Evolutionary conservation across 2,888 invertebrate species (phyloP).

Genomic region (Eristalis pertinax): DNA sequence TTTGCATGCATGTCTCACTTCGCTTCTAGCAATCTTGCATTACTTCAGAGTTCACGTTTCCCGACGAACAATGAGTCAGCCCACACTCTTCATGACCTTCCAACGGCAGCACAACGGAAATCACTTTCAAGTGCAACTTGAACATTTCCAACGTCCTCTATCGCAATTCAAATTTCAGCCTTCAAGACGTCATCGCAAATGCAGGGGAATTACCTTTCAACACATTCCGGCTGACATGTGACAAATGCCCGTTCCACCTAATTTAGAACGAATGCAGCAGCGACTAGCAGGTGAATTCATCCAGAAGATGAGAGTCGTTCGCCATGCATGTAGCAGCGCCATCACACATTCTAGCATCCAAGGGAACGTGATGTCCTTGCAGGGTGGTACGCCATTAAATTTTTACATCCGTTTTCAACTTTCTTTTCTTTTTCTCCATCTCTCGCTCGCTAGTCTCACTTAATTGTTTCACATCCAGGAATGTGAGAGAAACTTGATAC

Average conservation of each 20-base stretch:
- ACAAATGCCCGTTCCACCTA: conserved; percentile 60
- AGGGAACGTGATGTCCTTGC: conserved; percentile 46
- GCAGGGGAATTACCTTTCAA: conserved; percentile 38
- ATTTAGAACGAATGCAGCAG: conserved; percentile 43
- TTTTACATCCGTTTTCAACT: conserved; percentile 58
- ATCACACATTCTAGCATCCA: conserved; percentile 6
- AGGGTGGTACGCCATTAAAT: conserved; percentile 59
- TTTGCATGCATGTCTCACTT: not conserved
- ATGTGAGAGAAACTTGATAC: conserved; percentile 62
- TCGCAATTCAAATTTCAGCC: conserved; percentile 39
- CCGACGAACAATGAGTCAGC: conserved; percentile 10
- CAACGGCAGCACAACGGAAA: conserved; percentile 20
- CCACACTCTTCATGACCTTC: not conserved
- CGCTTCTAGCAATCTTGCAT: not conserved
- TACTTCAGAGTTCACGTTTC: not conserved
- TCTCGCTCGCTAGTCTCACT: conserved; percentile 10
- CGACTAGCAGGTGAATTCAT: conserved; percentile 28
- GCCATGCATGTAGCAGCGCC: not conserved
- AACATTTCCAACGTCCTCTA: conserved; percentile 9
- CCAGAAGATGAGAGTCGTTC: conserved; percentile 20
- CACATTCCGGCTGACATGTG: conserved; percentile 50
- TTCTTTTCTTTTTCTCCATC: conserved; percentile 19
- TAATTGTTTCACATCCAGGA: conserved; percentile 62
- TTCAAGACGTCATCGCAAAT: conserved; percentile 39
- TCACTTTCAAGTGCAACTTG: conserved; percentile 29